Conservation (phyloP, 2,888 invertebrate species). For the Mythimna loreyi region DNA sequence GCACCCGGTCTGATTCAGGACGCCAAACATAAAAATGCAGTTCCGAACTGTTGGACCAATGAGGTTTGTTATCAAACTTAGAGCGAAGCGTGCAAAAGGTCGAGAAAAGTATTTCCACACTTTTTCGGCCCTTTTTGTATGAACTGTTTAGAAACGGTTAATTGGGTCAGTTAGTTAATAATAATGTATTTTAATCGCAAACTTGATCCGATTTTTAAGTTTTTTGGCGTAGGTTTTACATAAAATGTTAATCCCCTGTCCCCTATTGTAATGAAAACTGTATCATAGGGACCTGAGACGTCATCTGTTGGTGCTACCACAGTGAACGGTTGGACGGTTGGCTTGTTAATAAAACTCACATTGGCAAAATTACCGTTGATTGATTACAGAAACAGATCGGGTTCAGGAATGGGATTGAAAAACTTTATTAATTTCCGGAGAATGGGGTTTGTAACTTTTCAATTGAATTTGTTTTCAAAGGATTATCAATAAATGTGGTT, state of each 20-base stretch:
- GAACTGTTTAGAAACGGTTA: too few relatives aligned
- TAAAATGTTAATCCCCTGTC: neutral
- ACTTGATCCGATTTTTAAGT: neutral
- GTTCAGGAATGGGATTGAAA: neutral
- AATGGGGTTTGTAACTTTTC: conserved; percentile 1
- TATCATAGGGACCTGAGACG: neutral
- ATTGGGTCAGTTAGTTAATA: neutral
- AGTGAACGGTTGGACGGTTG: neutral
- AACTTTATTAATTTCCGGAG: neutral
- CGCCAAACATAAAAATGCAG: too few relatives aligned
- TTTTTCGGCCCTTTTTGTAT: too few relatives aligned
- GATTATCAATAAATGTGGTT: neutral
- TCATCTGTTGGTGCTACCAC: neutral
- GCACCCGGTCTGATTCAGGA: too few relatives aligned
- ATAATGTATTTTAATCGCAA: neutral
- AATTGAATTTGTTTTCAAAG: neutral
- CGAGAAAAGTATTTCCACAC: neutral
- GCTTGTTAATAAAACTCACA: neutral
- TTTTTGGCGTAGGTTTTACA: neutral
- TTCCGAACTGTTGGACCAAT: too few relatives aligned
- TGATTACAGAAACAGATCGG: conserved; percentile 1
- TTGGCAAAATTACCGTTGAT: neutral
- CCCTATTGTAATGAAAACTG: neutral
- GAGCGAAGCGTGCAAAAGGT: neutral
- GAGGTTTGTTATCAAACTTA: too few relatives aligned